Conservation (phyloP, 2,113 vertebrate species). For the Brachypteracias leptosomus region DNA sequence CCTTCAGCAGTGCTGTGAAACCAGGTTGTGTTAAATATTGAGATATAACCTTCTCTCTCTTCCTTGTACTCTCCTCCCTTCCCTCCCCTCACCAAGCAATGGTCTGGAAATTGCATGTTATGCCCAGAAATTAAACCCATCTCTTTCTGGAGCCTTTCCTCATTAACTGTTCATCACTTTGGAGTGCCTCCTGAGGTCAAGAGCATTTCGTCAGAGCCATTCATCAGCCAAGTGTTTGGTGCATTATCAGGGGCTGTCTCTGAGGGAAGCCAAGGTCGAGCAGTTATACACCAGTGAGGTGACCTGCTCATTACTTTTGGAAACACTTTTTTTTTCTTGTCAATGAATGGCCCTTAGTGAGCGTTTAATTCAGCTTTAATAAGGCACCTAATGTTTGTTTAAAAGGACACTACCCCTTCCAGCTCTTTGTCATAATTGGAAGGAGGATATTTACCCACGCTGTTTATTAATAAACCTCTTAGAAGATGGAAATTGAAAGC, state of each 20-base stretch:
- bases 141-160: conserved; percentile 22
- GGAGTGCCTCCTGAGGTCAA: conserved; percentile 31
- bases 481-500: conserved; percentile 18
- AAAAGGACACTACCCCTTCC: conserved; percentile 16
- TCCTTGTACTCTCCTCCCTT: neutral
- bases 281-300: neutral
- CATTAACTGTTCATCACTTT: neutral
- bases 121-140: conserved; percentile 15
- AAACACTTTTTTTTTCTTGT: neutral
- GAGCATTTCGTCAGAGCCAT: neutral
- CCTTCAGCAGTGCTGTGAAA: fast-evolving
- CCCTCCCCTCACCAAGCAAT: neutral
- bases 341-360: neutral
- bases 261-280: neutral
- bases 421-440: conserved; percentile 44
- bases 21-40: neutral
- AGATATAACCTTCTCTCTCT: neutral
- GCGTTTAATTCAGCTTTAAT: neutral
- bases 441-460: neutral
- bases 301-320: neutral
- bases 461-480: conserved; percentile 39
- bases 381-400: neutral
- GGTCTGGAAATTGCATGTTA: neutral
- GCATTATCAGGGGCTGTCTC: neutral
- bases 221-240: neutral